These are phyloP conservation scores for Eledona agricola DNA, from an alignment of 2,888 invertebrate genomes.

Conservation along the genomic window DNA sequence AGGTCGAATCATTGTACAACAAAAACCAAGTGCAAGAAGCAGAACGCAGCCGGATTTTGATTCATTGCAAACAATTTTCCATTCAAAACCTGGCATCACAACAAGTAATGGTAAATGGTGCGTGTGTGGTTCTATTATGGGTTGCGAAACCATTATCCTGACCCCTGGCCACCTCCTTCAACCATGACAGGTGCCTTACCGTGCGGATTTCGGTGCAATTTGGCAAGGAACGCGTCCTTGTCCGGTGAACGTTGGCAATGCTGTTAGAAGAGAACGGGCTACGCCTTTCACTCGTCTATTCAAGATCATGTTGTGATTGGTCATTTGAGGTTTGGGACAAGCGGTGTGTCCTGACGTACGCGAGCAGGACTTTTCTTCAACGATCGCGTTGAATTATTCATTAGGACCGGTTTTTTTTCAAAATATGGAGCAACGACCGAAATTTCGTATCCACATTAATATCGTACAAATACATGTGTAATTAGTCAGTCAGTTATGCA, in stretches of 20 bases:
- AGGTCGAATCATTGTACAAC: too few species aligned
- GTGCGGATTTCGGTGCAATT: slow-evolving; percentile 29
- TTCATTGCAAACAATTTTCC: too few species aligned
- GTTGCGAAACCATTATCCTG: slow-evolving; percentile 24
- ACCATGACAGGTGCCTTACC: slow-evolving; percentile 24
- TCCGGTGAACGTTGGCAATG: slow-evolving; percentile 34
- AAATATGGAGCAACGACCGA: slow-evolving; percentile 1
- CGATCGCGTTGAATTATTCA: background rate
- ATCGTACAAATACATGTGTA: too few species aligned
- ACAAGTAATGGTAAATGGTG: too few species aligned
- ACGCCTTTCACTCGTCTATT: slow-evolving; percentile 34
- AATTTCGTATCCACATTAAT: too few species aligned
- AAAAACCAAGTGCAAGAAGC: too few species aligned
- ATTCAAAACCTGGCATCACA: too few species aligned
- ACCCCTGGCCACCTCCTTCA: slow-evolving; percentile 24
- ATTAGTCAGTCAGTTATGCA: too few species aligned
- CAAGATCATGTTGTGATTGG: slow-evolving; percentile 34
- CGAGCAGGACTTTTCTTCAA: slow-evolving; percentile 15
- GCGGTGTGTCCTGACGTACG: slow-evolving; percentile 35
- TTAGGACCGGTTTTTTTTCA: too few species aligned
- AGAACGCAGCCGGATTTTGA: too few species aligned
- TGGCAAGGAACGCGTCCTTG: slow-evolving; percentile 33
- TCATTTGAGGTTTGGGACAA: slow-evolving; percentile 25
- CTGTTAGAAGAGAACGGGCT: slow-evolving; percentile 29
- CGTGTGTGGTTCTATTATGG: too few species aligned